These are phyloP conservation scores for Fragum fragum DNA, from an alignment of 2,888 invertebrate species.

Conservation along the genomic window DNA sequence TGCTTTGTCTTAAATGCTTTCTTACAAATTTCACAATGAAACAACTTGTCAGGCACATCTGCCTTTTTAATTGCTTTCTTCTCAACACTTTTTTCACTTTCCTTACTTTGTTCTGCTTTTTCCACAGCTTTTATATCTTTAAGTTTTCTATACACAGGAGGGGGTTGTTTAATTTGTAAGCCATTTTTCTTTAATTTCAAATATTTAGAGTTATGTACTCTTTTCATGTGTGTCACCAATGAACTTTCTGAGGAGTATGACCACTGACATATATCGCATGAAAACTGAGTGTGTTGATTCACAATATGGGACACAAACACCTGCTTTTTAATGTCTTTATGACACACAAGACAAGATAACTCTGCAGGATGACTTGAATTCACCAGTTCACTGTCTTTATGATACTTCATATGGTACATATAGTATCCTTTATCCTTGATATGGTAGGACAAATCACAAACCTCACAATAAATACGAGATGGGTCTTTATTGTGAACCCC, in stretches of 20 bases:
- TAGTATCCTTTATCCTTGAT: conserved; percentile 56
- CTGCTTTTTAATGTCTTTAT: conserved; percentile 36
- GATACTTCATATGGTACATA: conserved; percentile 63
- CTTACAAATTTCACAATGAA: conserved; percentile 47
- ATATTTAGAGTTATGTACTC: conserved; percentile 45
- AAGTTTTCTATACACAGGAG: conserved; percentile 50
- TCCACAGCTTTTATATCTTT: conserved; percentile 50
- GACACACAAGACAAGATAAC: conserved; percentile 50
- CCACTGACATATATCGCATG: conserved; percentile 62
- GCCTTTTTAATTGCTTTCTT: not conserved
- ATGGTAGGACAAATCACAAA: conserved; percentile 52
- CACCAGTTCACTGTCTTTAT: conserved; percentile 42
- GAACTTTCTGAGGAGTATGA: conserved; percentile 52
- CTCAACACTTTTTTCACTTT: not conserved
- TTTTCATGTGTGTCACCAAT: conserved; percentile 49
- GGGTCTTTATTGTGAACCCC: conserved; percentile 53
- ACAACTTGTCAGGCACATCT: conserved; percentile 24
- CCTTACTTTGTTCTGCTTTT: not conserved
- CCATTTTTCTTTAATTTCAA: conserved; percentile 36
- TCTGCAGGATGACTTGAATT: conserved; percentile 32
- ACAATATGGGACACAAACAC: conserved; percentile 48
- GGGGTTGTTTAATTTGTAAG: conserved; percentile 27
- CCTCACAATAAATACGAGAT: conserved; percentile 47
- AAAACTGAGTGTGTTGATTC: conserved; percentile 42
- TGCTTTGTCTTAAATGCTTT: conserved; percentile 45